These are phyloP conservation scores for Chaetodon auriga DNA, from an alignment of 2,113 vertebrate species.

Conservation along the genomic window DNA sequence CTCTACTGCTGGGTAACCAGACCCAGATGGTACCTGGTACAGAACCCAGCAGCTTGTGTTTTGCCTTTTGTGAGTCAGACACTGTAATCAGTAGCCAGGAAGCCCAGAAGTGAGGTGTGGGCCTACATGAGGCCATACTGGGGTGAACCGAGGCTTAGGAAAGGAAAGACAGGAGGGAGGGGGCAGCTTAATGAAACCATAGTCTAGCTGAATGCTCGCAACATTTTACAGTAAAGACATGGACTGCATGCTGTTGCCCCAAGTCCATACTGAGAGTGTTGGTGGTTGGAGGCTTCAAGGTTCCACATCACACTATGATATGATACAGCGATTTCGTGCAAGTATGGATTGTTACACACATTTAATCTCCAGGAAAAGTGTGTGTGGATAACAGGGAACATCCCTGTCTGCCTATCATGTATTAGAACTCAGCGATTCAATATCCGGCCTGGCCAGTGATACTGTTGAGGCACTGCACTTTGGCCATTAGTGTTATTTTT, in stretches of 20 bases:
- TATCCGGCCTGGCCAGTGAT: conserved; percentile 41
- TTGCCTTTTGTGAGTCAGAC: conserved; percentile 80
- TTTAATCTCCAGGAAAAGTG: not conserved
- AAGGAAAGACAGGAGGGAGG: conserved; percentile 8
- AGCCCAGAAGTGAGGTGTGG: conserved; percentile 62
- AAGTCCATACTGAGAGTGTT: not conserved
- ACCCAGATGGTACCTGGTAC: conserved; percentile 84
- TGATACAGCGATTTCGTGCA: not conserved
- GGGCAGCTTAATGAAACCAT: not conserved
- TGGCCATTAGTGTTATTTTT: conserved; percentile 50
- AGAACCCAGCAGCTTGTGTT: conserved; percentile 73
- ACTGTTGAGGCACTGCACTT: conserved; percentile 41
- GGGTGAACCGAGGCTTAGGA: conserved; percentile 56
- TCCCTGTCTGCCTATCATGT: conserved; percentile 54
- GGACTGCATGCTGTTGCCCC: not conserved
- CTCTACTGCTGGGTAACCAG: conserved; percentile 74
- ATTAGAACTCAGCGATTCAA: conserved; percentile 42
- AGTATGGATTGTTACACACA: not conserved
- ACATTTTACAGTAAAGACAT: not conserved
- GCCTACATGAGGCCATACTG: conserved; percentile 50
- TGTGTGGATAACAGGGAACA: conserved; percentile 24
- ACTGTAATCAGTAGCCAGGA: conserved; percentile 74
- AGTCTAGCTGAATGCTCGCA: not conserved
- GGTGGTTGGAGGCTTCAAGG: not conserved
- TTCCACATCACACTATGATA: not conserved